phyloP scores from a whole-genome alignment of 1,140 invertebrate genomes.

The Heliconius hermathena region DNA sequence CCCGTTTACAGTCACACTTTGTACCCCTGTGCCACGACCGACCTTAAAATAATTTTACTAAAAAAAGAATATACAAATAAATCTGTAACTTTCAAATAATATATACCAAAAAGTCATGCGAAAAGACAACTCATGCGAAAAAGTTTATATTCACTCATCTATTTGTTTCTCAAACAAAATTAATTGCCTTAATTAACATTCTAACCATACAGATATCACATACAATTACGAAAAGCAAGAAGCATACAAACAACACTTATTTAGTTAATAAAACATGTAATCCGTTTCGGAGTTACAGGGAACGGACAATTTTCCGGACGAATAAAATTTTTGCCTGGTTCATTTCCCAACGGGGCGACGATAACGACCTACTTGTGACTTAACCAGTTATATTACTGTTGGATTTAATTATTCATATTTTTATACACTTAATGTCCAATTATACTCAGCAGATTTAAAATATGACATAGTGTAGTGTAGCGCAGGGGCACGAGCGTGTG shows the following conservation, averaged over 20 bases:
- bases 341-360: constrained; percentile 62
- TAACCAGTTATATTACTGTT: constrained; percentile 46
- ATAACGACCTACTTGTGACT: constrained; percentile 69
- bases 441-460: not conserved
- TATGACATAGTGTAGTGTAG: too few relatives aligned
- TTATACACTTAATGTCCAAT: constrained; percentile 18
- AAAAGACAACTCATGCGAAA: too few relatives aligned
- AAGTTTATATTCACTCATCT: too few relatives aligned
- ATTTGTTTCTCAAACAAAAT: too few relatives aligned
- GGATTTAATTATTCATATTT: constrained; percentile 69
- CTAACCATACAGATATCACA: not conserved
- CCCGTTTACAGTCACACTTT: too few relatives aligned
- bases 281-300: constrained; percentile 42
- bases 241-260: constrained; percentile 22
- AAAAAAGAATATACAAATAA: too few relatives aligned
- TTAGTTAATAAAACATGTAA: constrained; percentile 42
- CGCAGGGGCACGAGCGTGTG: too few relatives aligned
- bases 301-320: constrained; percentile 59
- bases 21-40: too few relatives aligned
- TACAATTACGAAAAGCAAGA: not conserved
- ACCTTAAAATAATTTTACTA: too few relatives aligned
- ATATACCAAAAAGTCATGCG: too few relatives aligned
- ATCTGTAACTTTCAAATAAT: too few relatives aligned
- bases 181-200: too few relatives aligned
- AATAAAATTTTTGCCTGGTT: constrained; percentile 59